Base-by-base conservation (phyloP, 2,888 invertebrate genomes). In the Galeopsomyia nigrocyanea region DNA sequence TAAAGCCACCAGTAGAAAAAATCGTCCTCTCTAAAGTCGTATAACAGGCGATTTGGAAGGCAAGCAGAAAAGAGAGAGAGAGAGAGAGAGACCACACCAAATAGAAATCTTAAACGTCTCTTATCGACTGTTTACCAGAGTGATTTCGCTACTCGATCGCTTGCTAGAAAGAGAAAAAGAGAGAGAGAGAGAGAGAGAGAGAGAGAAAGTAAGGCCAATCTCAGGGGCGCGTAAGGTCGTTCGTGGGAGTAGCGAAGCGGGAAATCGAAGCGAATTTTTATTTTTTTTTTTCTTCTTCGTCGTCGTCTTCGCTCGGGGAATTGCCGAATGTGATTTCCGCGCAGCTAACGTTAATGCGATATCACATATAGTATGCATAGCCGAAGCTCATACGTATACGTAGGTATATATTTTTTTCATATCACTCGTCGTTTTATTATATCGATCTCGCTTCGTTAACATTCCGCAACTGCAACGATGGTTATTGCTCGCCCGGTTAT, bases 161-260 rank as follows among this genome's bases (percentile, higher is more conserved):
- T 39, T 39, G 39, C 13, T 7, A 10, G 39, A 10, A 7, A 10
- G 39, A 10, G 39, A 7, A 7, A 39, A 7, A 39, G 39, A 10
- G 39, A 10, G 39, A 10, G 39, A 10, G 39, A 7, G 39, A 39
- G 39, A 39, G 39, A 39, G 60, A 60, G 49, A 49, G 55, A 55
- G 47, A 22, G 51, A 51, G 50, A 58, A 1, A n/a, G 63, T 5
- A 51, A 50, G 53, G 61, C 61, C 64, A 60, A 73, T 73, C 61
- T 65, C 21, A 26, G 26, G 2, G 19, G 64, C 46, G 47, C 60
- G 74, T 62, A 69, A 68, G 62, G 68, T 67, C 60, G 26, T 65
- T 61, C 65, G 55, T 51, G 31, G 56, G 64, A 56, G 73, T 67
- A 70, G 62, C 67, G 39, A 70, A 58, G 66, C 70, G 67, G 70